Base-by-base conservation (phyloP, 2,888 invertebrate genomes). In the Drosophila ustulata region DNA sequence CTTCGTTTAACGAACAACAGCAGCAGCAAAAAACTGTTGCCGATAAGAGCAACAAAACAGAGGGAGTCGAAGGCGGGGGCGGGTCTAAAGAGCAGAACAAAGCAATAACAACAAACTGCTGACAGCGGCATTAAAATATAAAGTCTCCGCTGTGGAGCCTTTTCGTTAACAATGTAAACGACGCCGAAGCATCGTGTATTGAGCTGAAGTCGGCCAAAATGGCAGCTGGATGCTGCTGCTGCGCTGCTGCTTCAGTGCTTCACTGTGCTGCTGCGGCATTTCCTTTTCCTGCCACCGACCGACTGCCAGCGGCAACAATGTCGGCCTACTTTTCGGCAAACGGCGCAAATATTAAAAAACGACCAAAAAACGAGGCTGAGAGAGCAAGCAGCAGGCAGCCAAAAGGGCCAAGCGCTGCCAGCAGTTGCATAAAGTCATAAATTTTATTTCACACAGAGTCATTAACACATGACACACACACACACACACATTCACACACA, bases 381-480 rank as follows among this genome's bases (percentile, higher is more conserved):
- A 43, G 43, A 59, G 58, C 56, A 52, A 65, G 52, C 59, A 51
- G 47, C 32, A 53, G 34, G 37, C 7, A 57, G 56, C 49, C 43
- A 63, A 66, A 77, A 64, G 69, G 62, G 66, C 66, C 76, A 71
- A 76, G 45, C 66, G 56, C 70, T 76, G 80, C 74, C 82, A 82
- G 78, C 88, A 85, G 86, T 86, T 85, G 88, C 86, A 88, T 88
- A 85, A 87, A 85, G 85, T 88, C 85, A 88, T 85, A 85, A 85
- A 85, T 85, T 88, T 88, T 83, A 85, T 85, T 85, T 88, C 88
- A 71, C 85, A 85, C 81, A 88, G 86, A 88, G 88, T 85, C 85
- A 85, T 85, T 85, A 85, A 85, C 85, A 85, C 85, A 81, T 88
- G 85, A 86, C 86, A 88, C 82, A 78, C 64, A 72, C 71, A 62